phyloP scores from a whole-genome alignment of 2,888 invertebrate genomes.

The Chymomyza fuscimana region DNA sequence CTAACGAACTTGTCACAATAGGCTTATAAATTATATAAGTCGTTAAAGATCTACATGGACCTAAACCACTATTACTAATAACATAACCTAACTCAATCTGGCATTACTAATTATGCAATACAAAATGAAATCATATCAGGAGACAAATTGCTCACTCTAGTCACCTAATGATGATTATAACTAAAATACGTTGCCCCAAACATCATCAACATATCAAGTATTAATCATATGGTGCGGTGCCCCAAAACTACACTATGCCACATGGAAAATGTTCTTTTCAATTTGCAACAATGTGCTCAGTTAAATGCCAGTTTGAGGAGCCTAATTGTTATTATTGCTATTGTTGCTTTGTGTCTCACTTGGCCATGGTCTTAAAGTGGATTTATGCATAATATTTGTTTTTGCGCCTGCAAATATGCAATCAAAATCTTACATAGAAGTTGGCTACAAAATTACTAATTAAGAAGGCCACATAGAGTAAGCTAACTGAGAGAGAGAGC shows the following conservation, averaged over 20 bases:
- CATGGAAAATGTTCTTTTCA: conserved; percentile 8
- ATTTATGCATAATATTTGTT: conserved; percentile 52
- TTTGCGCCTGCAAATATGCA: conserved; percentile 38
- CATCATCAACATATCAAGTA: conserved; percentile 20
- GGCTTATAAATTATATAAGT: neutral
- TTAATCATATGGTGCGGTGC: conserved; percentile 17
- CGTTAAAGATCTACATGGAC: neutral
- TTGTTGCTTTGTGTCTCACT: neutral
- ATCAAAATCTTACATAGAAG: conserved; percentile 14
- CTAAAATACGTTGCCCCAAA: neutral
- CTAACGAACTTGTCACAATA: neutral
- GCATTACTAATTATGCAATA: conserved; percentile 1
- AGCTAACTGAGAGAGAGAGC: neutral
- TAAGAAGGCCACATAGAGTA: conserved; percentile 37
- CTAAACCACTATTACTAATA: neutral
- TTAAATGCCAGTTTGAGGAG: neutral
- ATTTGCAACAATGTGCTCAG: neutral
- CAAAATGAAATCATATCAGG: neutral
- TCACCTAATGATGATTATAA: neutral
- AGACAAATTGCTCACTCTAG: neutral
- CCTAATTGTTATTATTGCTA: neutral
- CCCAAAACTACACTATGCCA: conserved; percentile 1
- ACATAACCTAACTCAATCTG: neutral
- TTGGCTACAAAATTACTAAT: conserved; percentile 68
- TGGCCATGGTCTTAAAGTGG: conserved; percentile 14